Base-by-base conservation (phyloP, 2,113 vertebrate genomes). In the Perca flavescens region DNA sequence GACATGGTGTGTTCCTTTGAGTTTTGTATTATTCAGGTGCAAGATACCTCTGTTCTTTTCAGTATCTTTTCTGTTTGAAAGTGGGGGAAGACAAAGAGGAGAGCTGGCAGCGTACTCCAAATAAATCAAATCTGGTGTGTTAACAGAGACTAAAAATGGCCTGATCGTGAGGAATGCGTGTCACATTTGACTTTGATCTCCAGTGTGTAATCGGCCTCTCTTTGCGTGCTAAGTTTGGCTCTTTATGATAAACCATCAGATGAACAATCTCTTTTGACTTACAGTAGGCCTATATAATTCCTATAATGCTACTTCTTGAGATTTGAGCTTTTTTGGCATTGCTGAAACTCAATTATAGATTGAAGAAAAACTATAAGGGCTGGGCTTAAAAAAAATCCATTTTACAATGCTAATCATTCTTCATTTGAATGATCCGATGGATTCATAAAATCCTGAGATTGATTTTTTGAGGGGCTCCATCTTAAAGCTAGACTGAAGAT, bases 1-100 rank as follows among this genome's bases (percentile, higher is more conserved):
- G 80, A 91, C 75, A 93, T 91, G 92, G 92, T 92, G 92, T 92
- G 92, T 93, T 92, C 74, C 81, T 87, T 88, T 90, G 66, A 83
- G 78, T 91, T 90, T 87, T 86, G 79, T 82, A 86, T 79, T 87
- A 52, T 85, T 89, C 60, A 61, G 87, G 65, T 82, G 69, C 61
- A 47, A 86, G 34, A 82, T 52, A 83, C 72, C 46, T 43, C 40
- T 85, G 11, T 87, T 84, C 34, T 78, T 77, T 81, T 82, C 36
- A 67, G 13, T 82, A 12, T 84, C 25, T 70, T 25, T 81, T 77
- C 0, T 87, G 84, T 88, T 83, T 63, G 43, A 54, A 77, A 34
- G 52, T 61, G 56, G 56, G 61, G 54, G 13, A 11, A 69, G 50
- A 62, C 36, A 56, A 73, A 70, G 46, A 22, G 11, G 28, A 76